Conservation (phyloP, 2,797 vertebrate species). For the Melanotaenia boesemani region DNA sequence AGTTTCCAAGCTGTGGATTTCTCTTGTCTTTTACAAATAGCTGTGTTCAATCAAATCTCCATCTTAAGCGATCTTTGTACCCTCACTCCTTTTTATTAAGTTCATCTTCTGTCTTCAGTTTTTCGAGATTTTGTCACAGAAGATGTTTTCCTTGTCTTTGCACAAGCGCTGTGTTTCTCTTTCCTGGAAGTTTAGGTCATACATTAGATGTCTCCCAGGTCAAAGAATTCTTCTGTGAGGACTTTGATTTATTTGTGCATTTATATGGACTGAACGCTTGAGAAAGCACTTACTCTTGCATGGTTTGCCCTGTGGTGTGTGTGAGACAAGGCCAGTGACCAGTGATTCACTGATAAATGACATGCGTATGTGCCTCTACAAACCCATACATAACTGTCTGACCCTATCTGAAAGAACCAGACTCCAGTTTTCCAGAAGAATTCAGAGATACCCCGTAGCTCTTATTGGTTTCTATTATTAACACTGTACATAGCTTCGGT, state of each 20-base stretch:
- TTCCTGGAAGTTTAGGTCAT: conserved; percentile 39
- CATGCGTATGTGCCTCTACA: conserved; percentile 60
- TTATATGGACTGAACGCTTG: conserved; percentile 73
- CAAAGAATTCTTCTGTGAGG: conserved; percentile 59
- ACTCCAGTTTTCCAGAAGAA: conserved; percentile 34
- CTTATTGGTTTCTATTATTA: conserved; percentile 42
- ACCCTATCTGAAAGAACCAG: conserved; percentile 68
- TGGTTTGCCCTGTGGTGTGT: conserved; percentile 67
- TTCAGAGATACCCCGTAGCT: conserved; percentile 4
- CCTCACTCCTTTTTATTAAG: conserved; percentile 17
- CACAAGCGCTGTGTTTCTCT: neutral
- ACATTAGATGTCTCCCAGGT: conserved; percentile 60
- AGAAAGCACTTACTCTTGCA: conserved; percentile 71
- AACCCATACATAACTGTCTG: conserved; percentile 76
- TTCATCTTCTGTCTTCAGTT: conserved; percentile 4
- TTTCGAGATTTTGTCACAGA: conserved; percentile 18
- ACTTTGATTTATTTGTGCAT: conserved; percentile 82
- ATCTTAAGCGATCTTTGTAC: conserved; percentile 25
- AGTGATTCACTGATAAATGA: conserved; percentile 79
- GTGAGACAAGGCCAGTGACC: conserved; percentile 73
- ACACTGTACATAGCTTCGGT: neutral
- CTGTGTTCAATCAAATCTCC: conserved; percentile 32
- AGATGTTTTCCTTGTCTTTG: conserved; percentile 15
- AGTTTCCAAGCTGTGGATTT: conserved; percentile 24
- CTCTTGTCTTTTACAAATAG: conserved; percentile 28